These are phyloP conservation scores for Liasis olivaceus DNA, from an alignment of 2,797 vertebrate genomes.

Conservation along the genomic window DNA sequence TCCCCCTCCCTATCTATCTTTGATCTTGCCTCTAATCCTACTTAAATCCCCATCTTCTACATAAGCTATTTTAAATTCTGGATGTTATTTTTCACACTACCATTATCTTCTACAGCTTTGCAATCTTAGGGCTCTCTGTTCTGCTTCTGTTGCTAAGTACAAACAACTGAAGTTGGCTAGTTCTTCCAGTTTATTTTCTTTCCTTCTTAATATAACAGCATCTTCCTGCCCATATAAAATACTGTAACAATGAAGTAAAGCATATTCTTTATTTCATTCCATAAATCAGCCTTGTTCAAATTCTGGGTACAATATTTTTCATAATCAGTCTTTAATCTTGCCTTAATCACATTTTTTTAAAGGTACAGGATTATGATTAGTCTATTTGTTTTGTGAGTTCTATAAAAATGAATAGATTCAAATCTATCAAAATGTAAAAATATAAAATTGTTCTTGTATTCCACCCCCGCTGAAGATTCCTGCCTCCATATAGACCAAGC, in stretches of 20 bases:
- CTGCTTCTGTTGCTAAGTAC: not conserved
- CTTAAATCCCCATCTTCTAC: not conserved
- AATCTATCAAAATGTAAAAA: constrained; percentile 50
- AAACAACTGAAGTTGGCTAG: not conserved
- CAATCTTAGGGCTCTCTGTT: not conserved
- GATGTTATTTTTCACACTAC: not conserved
- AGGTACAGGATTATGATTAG: constrained; percentile 59
- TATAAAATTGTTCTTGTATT: not conserved
- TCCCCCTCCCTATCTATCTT: not conserved
- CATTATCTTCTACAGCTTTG: not conserved
- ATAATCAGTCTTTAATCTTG: constrained; percentile 40
- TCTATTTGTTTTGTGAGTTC: constrained; percentile 57
- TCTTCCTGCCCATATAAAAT: not conserved
- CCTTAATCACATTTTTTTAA: constrained; percentile 1
- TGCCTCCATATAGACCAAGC: not conserved
- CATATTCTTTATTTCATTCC: not conserved
- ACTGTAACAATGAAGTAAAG: not conserved
- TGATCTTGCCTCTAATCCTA: not conserved
- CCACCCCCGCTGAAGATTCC: not conserved
- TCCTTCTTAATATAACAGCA: not conserved
- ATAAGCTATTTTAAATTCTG: not conserved
- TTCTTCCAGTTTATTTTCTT: not conserved
- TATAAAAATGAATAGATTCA: constrained; percentile 60
- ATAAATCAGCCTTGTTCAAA: constrained; percentile 1
- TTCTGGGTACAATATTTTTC: constrained; percentile 26